A percentile compares a stretch with the other conserved stretches of the same genome.
Conservation (phyloP, 1,140 invertebrate species). For the Branchinecta lindahli region DNA sequence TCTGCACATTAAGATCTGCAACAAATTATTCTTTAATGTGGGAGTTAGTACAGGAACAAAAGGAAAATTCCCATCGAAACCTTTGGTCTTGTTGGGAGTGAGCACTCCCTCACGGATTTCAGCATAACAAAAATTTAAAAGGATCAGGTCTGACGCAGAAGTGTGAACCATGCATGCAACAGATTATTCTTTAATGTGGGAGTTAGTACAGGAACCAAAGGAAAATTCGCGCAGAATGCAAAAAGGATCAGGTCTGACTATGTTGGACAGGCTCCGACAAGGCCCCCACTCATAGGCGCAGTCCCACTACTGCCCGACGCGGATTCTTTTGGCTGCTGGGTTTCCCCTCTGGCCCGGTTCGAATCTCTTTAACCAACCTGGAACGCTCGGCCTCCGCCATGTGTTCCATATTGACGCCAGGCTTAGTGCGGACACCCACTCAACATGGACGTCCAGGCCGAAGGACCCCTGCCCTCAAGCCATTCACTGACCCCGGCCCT, state of each 20-base stretch:
- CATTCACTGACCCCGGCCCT: slow-evolving; percentile 68
- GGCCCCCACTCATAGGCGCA: slow-evolving; percentile 80
- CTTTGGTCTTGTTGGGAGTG: no score
- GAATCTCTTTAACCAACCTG: slow-evolving; percentile 64
- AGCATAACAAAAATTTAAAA: no score
- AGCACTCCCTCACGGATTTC: no score
- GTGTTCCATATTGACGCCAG: slow-evolving; percentile 78
- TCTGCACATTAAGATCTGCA: no score
- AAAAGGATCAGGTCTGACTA: slow-evolving; percentile 60
- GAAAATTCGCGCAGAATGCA: slow-evolving; percentile 26
- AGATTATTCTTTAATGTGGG: no score
- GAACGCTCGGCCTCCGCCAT: slow-evolving; percentile 54
- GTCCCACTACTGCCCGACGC: slow-evolving; percentile 93
- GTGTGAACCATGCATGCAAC: no score
- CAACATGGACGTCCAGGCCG: slow-evolving; percentile 22
- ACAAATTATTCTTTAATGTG: no score
- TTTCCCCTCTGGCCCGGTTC: slow-evolving; percentile 92
- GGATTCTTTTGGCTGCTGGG: slow-evolving; percentile 91
- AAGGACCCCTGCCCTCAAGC: slow-evolving; percentile 45
- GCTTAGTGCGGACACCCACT: slow-evolving; percentile 40
- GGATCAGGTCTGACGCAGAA: no score
- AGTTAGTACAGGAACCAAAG: not conserved
- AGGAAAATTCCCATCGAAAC: no score
- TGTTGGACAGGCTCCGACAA: slow-evolving; percentile 66
- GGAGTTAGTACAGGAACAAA: not conserved